Evolutionary conservation across 2,797 vertebrate species (phyloP).

Genomic region (Gymnopithys bicolor): DNA sequence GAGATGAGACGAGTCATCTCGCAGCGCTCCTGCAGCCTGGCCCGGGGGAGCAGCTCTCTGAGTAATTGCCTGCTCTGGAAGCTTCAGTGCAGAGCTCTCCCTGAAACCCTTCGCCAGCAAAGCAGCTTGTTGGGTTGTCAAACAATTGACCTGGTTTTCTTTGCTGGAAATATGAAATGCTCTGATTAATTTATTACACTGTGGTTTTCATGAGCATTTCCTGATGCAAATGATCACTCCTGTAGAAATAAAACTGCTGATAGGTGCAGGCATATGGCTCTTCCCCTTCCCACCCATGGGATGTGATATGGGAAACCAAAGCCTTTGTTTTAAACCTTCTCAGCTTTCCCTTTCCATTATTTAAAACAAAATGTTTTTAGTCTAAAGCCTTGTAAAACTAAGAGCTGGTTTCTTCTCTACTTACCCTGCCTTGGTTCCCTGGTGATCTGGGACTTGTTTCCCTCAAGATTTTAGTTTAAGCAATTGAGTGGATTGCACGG

Average conservation of each 20-base stretch:
- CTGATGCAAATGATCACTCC: background rate
- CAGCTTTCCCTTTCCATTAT: background rate
- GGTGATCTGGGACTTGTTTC: background rate
- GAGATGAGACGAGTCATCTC: background rate
- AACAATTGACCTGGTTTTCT: slow-evolving; percentile 29
- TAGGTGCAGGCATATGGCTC: background rate
- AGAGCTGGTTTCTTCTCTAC: background rate
- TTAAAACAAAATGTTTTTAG: background rate
- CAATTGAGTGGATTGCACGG: background rate
- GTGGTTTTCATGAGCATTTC: background rate
- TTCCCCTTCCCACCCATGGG: background rate
- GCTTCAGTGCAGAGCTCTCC: background rate
- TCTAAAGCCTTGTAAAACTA: background rate
- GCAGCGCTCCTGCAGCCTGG: background rate
- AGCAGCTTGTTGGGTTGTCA: background rate
- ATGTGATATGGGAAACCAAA: background rate
- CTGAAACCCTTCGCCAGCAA: accelerated
- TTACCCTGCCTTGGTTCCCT: accelerated
- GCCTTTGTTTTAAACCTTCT: background rate
- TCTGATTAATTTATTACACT: background rate
- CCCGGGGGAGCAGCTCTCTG: background rate
- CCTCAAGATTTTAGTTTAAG: background rate
- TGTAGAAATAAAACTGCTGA: background rate
- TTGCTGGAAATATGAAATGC: background rate
- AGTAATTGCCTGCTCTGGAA: background rate